These are phyloP conservation scores for Zosterops hypoxanthus DNA, from an alignment of 2,113 vertebrate species.

Conservation along the genomic window DNA sequence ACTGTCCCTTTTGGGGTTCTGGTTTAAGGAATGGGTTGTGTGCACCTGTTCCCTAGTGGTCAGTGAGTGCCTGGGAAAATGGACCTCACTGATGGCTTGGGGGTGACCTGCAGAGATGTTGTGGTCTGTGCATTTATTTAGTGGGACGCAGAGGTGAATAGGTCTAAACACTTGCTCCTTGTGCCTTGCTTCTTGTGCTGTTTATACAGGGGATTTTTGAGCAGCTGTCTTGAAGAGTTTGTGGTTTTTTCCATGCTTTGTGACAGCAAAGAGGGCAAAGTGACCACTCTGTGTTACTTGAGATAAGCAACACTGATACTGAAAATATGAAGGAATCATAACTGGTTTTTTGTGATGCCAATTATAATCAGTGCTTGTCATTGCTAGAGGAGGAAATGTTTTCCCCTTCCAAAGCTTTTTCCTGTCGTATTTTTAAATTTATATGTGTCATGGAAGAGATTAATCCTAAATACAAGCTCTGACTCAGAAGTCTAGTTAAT, in stretches of 20 bases:
- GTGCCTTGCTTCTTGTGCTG: background rate
- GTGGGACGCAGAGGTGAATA: background rate
- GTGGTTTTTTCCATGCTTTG: background rate
- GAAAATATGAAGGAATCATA: background rate
- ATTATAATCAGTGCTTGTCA: background rate
- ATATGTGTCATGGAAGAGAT: background rate
- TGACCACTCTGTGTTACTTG: background rate
- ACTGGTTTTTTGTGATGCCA: background rate
- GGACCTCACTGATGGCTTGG: background rate
- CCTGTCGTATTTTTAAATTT: background rate
- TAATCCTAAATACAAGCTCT: background rate
- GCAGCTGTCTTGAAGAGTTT: background rate
- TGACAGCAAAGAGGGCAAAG: background rate
- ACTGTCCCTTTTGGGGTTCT: background rate
- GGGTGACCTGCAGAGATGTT: background rate
- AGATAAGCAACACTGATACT: background rate
- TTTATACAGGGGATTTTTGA: background rate
- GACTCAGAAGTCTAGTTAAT: background rate
- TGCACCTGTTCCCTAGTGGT: background rate
- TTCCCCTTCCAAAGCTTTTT: background rate
- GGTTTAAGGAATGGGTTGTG: background rate
- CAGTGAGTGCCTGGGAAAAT: background rate
- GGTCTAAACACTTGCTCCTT: background rate
- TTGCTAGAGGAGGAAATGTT: background rate
- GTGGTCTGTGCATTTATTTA: background rate